These are phyloP conservation scores for Shargacucullia verbasci DNA, from an alignment of 2,888 invertebrate genomes.

Conservation along the genomic window DNA sequence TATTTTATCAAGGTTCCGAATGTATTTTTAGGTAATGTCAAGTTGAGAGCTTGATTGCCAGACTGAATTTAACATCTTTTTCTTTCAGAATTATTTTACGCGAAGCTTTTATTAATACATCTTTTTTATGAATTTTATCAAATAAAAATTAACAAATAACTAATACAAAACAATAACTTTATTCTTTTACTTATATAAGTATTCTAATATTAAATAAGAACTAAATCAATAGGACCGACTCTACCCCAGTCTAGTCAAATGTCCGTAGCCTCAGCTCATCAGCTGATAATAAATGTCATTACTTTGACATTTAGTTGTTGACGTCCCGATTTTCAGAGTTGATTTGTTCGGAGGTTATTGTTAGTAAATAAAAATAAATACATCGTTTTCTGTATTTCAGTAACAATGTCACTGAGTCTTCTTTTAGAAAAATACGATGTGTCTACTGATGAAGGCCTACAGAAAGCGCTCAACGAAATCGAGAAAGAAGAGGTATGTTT, in stretches of 20 bases:
- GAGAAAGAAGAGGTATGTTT: constrained; percentile 88
- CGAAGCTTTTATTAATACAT: too few relatives aligned
- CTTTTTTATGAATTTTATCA: too few relatives aligned
- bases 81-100: neutral
- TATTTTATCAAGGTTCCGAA: constrained; percentile 39
- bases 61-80: neutral
- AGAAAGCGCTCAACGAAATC: constrained; percentile 87
- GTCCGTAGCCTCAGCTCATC: too few relatives aligned
- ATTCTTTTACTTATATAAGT: too few relatives aligned
- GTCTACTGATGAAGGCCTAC: constrained; percentile 88
- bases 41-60: constrained; percentile 36
- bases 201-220: too few relatives aligned
- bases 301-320: constrained; percentile 9
- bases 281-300: too few relatives aligned
- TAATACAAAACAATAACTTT: too few relatives aligned
- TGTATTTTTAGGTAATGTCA: constrained; percentile 40
- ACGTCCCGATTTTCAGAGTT: constrained; percentile 2
- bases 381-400: constrained; percentile 5
- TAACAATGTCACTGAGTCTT: constrained; percentile 73
- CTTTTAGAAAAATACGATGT: constrained; percentile 85
- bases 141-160: too few relatives aligned
- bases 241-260: too few relatives aligned
- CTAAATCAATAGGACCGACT: too few relatives aligned
- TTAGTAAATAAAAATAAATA: constrained; percentile 41
- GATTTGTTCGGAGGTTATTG: constrained; percentile 4